phyloP scores from a whole-genome alignment of 2,888 invertebrate genomes.

The Perizoma affinitatum region DNA sequence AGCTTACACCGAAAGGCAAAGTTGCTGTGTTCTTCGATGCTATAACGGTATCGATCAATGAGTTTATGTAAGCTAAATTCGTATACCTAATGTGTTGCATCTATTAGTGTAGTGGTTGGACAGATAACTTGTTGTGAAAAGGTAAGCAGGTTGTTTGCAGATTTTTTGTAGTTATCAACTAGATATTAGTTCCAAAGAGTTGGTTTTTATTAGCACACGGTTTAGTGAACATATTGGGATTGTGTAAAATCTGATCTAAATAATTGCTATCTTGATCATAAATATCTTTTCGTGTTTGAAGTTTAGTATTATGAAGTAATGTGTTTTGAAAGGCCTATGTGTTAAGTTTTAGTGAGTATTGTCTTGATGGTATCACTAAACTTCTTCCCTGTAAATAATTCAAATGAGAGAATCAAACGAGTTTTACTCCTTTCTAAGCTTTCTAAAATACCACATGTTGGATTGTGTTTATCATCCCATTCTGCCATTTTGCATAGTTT shows the following conservation, averaged over 20 bases:
- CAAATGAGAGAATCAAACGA: conserved; percentile 36
- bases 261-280: not conserved
- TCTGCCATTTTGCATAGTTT: conserved; percentile 21
- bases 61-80: conserved; percentile 10
- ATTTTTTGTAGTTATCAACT: conserved; percentile 8
- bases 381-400: conserved; percentile 43
- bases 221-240: not conserved
- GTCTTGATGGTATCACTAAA: not conserved
- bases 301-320: not conserved
- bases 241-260: conserved; percentile 8
- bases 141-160: not conserved
- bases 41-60: conserved; percentile 36
- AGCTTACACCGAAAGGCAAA: not conserved
- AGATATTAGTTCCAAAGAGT: conserved; percentile 4
- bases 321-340: not conserved
- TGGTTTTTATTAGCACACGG: not conserved
- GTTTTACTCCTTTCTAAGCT: conserved; percentile 43
- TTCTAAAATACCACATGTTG: conserved; percentile 40
- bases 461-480: conserved; percentile 27
- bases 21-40: conserved; percentile 1
- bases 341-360: conserved; percentile 1
- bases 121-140: not conserved
- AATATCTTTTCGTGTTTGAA: not conserved
- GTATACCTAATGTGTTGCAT: conserved; percentile 10
- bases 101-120: conserved; percentile 11